phyloP scores from a whole-genome alignment of 35 echinoderm and acorn worm genomes.

The Diadema setosum region DNA sequence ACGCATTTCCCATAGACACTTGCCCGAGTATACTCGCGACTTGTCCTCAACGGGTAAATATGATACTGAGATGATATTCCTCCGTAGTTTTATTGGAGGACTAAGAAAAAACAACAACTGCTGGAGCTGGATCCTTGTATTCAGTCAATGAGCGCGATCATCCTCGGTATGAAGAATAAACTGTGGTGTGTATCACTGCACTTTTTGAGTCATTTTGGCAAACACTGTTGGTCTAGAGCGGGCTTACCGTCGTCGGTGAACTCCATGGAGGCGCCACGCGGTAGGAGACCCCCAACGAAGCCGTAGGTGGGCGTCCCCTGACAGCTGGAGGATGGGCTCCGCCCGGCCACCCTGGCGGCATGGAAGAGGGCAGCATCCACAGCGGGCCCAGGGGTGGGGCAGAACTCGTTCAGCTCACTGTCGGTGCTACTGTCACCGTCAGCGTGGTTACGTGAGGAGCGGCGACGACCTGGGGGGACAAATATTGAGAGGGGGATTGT shows the following conservation, averaged over 20 bases:
- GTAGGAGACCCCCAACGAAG: constrained; percentile 34
- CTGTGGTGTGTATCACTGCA: no score
- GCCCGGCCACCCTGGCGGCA: constrained; percentile 35
- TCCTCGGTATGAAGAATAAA: no score
- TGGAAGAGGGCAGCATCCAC: constrained; percentile 81
- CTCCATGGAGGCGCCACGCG: constrained; percentile 48
- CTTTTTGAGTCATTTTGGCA: no score
- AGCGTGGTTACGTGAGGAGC: background rate
- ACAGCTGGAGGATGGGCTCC: constrained; percentile 47
- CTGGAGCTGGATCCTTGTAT: no score
- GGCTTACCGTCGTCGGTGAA: constrained; percentile 77
- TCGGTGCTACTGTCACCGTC: constrained; percentile 63
- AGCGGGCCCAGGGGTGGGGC: constrained; percentile 66
- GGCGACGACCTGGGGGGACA: background rate
- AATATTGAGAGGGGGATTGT: background rate
- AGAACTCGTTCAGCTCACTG: constrained; percentile 88
- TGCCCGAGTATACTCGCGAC: no score
- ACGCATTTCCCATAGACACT: no score
- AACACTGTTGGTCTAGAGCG: no score
- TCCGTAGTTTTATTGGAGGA: no score
- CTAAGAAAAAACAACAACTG: no score
- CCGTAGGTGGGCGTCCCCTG: constrained; percentile 20
- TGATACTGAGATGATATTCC: no score
- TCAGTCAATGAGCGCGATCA: no score
- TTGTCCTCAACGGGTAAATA: no score